Percentiles rank a stretch among this genome's conserved stretches.
These are phyloP conservation scores for Capreolus pygargus DNA, from an alignment of 2,113 vertebrate species.

Conservation along the genomic window DNA sequence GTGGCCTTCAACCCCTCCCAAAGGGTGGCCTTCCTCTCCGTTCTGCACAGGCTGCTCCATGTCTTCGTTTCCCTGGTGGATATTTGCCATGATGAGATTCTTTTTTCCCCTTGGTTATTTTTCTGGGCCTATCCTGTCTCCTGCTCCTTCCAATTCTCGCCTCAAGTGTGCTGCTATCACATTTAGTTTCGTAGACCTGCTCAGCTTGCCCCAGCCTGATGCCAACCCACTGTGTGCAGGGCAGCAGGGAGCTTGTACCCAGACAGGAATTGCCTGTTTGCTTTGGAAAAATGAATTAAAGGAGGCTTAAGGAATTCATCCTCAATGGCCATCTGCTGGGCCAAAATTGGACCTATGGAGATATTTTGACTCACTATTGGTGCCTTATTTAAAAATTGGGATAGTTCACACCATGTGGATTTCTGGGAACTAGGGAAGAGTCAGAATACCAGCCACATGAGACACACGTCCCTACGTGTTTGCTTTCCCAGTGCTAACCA, in stretches of 20 bases:
- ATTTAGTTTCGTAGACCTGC: not conserved
- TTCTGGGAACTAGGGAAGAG: not conserved
- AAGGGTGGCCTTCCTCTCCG: slow-evolving; percentile 57
- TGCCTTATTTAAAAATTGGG: not conserved
- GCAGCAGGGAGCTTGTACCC: fast-evolving
- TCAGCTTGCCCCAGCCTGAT: not conserved
- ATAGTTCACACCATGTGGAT: not conserved
- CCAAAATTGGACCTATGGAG: not conserved
- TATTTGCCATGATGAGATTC: slow-evolving; percentile 58
- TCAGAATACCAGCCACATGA: not conserved
- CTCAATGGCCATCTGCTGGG: not conserved
- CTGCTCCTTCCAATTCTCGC: not conserved
- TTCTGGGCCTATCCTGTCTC: not conserved
- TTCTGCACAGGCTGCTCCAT: slow-evolving; percentile 65
- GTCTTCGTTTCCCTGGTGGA: slow-evolving; percentile 59
- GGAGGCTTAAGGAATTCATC: not conserved
- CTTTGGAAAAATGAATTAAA: not conserved
- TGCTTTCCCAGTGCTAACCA: not conserved
- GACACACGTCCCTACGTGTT: not conserved
- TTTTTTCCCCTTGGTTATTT: not conserved
- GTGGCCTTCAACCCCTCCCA: slow-evolving; percentile 38
- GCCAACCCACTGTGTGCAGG: not conserved
- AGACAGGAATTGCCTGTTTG: not conserved
- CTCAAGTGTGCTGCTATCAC: not conserved
- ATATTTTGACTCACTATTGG: not conserved